Evolutionary conservation across 2,797 vertebrate species (phyloP).

Genomic region (Fringilla coelebs): DNA sequence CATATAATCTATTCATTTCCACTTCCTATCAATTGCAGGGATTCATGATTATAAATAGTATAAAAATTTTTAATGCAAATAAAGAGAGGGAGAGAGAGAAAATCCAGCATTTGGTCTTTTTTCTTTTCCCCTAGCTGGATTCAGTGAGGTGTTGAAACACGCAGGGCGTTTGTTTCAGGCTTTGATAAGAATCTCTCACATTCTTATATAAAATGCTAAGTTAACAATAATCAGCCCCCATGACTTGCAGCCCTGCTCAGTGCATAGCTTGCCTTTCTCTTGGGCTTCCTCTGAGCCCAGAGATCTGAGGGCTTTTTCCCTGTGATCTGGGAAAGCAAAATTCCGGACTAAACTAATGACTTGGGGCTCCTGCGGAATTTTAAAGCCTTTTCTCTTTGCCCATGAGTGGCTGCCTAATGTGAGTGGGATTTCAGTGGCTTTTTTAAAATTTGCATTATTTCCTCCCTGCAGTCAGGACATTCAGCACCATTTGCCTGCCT

Average conservation of each 20-base stretch:
- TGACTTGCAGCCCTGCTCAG: background rate
- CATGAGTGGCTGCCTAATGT: conserved; percentile 5
- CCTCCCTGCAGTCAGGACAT: background rate
- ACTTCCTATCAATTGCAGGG: background rate
- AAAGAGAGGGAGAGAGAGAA: background rate
- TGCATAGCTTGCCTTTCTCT: background rate
- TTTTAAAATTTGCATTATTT: background rate
- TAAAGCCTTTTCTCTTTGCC: background rate
- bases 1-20: background rate
- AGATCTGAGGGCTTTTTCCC: background rate
- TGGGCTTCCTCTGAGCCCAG: background rate
- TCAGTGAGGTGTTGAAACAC: background rate
- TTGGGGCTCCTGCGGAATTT: background rate
- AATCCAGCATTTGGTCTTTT: background rate
- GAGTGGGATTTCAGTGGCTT: background rate
- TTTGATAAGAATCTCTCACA: background rate
- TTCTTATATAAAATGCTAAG: background rate
- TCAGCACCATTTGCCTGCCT: background rate
- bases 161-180: background rate
- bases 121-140: background rate
- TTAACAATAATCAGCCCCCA: background rate
- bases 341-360: background rate
- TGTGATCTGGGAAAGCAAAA: conserved; percentile 3
- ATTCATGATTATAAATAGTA: background rate
- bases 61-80: background rate